These are phyloP conservation scores for Conomelus anceps DNA, from an alignment of 2,888 invertebrate species.

Conservation along the genomic window DNA sequence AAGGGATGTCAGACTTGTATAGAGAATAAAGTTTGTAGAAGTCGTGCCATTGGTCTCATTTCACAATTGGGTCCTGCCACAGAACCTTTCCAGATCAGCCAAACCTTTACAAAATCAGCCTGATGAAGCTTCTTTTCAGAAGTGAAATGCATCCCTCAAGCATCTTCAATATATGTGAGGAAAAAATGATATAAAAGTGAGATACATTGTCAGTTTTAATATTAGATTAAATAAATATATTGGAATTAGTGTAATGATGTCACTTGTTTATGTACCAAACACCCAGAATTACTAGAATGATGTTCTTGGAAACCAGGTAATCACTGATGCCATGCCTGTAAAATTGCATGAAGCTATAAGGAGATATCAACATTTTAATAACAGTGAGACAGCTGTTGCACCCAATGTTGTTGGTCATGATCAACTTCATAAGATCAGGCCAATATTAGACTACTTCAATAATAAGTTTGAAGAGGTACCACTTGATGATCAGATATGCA, in stretches of 20 bases:
- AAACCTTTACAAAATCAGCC: too few species aligned
- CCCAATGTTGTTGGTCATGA: conserved; percentile 28
- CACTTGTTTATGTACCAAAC: conserved; percentile 33
- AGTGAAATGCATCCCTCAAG: too few species aligned
- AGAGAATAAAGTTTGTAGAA: too few species aligned
- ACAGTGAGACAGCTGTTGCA: conserved; percentile 27
- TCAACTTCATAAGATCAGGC: conserved; percentile 32
- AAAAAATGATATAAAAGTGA: too few species aligned
- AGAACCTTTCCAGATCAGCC: too few species aligned
- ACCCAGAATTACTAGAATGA: conserved; percentile 33
- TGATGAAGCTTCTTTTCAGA: too few species aligned
- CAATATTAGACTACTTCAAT: conserved; percentile 29
- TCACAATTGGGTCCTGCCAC: too few species aligned
- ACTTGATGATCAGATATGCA: conserved; percentile 34
- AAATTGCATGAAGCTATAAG: conserved; percentile 35
- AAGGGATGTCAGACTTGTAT: too few species aligned
- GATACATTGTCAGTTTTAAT: too few species aligned
- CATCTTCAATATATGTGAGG: too few species aligned
- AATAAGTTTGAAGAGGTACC: conserved; percentile 29
- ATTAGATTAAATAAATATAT: conserved; percentile 10
- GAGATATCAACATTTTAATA: conserved; percentile 32
- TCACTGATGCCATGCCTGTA: conserved; percentile 33
- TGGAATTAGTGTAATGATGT: conserved; percentile 20
- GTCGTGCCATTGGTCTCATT: too few species aligned
- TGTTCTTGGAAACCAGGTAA: conserved; percentile 29